Conservation (phyloP, 2,888 invertebrate species). For the Leptura quadrifasciata region DNA sequence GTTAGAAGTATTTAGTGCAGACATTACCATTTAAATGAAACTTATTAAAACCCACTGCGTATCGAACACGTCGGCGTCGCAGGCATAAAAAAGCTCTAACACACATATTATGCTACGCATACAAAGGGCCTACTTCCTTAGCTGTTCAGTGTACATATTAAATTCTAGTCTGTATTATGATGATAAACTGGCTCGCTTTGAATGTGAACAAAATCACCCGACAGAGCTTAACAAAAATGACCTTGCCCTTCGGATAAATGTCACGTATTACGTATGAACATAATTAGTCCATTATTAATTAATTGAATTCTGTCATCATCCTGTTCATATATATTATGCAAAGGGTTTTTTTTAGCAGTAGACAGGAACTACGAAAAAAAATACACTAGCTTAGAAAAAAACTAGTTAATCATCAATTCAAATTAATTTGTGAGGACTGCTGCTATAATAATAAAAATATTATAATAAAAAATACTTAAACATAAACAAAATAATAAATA, state of each 20-base stretch:
- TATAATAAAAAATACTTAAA: background rate
- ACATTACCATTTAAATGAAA: background rate
- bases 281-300: background rate
- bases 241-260: background rate
- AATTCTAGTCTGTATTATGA: background rate
- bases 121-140: background rate
- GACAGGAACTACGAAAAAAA: background rate
- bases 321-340: background rate
- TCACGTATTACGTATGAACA: background rate
- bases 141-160: conserved; percentile 1
- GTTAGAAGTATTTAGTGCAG: background rate
- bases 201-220: background rate
- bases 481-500: background rate
- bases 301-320: background rate
- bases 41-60: background rate
- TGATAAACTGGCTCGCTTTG: background rate
- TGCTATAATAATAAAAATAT: background rate
- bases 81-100: background rate
- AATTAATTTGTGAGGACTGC: background rate
- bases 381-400: background rate
- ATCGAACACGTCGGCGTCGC: background rate
- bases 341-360: background rate
- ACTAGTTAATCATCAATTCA: background rate
- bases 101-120: background rate
- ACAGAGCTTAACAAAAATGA: background rate